Conservation (phyloP, 2,888 invertebrate species). For the Pheosia gnoma region DNA sequence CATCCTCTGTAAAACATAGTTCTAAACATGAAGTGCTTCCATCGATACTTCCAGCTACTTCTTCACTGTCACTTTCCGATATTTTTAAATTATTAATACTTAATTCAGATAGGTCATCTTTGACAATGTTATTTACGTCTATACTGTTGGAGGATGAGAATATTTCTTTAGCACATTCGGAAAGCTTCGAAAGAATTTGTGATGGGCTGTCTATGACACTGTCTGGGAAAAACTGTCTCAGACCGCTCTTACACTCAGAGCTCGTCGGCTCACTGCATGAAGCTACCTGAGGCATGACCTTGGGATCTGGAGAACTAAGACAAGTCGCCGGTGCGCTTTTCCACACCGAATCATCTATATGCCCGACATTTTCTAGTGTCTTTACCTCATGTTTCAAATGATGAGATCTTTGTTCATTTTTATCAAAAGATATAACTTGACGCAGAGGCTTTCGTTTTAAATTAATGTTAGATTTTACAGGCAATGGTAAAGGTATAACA, state of each 20-base stretch:
- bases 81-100: slow-evolving; percentile 76
- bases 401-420: slow-evolving; percentile 58
- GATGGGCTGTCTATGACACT: slow-evolving; percentile 78
- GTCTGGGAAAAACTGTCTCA: slow-evolving; percentile 78
- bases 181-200: slow-evolving; percentile 74
- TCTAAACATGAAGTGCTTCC: slow-evolving; percentile 79
- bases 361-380: slow-evolving; percentile 39
- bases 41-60: slow-evolving; percentile 74
- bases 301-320: slow-evolving; percentile 84
- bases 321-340: slow-evolving; percentile 86
- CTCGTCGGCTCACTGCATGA: slow-evolving; percentile 76
- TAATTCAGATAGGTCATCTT: slow-evolving; percentile 71
- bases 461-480: slow-evolving; percentile 78
- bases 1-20: slow-evolving; percentile 78
- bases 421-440: slow-evolving; percentile 81
- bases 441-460: slow-evolving; percentile 72
- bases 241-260: slow-evolving; percentile 68
- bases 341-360: slow-evolving; percentile 59
- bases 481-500: slow-evolving; percentile 87
- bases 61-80: slow-evolving; percentile 79
- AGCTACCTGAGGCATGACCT: slow-evolving; percentile 56
- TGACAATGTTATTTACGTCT: slow-evolving; percentile 65
- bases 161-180: slow-evolving; percentile 81
- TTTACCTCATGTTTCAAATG: slow-evolving; percentile 41
- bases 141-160: slow-evolving; percentile 77